Percentiles rank a stretch among this genome's conserved stretches.
Evolutionary conservation across 2,113 vertebrate species (phyloP).

Genomic region (Hemibagrus wyckioides): DNA sequence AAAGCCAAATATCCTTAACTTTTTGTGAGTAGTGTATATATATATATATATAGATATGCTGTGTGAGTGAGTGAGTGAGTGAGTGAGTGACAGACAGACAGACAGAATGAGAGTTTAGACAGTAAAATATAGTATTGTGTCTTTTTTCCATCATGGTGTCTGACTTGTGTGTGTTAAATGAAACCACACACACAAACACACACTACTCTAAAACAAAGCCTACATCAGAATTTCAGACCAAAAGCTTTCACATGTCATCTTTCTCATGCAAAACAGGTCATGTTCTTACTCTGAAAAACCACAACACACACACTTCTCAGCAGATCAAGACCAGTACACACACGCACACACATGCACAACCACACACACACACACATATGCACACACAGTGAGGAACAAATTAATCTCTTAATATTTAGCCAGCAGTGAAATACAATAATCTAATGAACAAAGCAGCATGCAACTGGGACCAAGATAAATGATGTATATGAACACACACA

Average conservation of each 20-base stretch:
- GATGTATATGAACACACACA: conserved; percentile 34
- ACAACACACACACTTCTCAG: conserved; percentile 8
- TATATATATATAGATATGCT: too few species aligned
- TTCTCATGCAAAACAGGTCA: background rate
- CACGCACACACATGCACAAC: background rate
- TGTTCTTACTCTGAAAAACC: conserved; percentile 4
- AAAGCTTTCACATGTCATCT: background rate
- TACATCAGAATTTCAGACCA: conserved; percentile 59
- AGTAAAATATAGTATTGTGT: too few species aligned
- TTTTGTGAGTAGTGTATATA: too few species aligned
- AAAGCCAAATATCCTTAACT: too few species aligned
- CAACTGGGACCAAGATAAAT: background rate
- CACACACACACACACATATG: conserved; percentile 5
- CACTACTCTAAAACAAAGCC: background rate
- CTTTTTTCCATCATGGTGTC: too few species aligned
- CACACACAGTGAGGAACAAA: conserved; percentile 4
- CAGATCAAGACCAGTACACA: background rate
- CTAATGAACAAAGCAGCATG: background rate
- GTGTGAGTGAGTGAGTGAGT: too few species aligned
- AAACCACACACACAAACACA: background rate
- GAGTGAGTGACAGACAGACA: background rate
- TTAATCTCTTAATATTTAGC: background rate
- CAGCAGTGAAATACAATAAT: background rate
- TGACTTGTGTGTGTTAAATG: too few species aligned
- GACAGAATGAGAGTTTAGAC: too few species aligned